Evolutionary conservation across 1,140 invertebrate species (phyloP).

Genomic region (Saccostrea echinata): DNA sequence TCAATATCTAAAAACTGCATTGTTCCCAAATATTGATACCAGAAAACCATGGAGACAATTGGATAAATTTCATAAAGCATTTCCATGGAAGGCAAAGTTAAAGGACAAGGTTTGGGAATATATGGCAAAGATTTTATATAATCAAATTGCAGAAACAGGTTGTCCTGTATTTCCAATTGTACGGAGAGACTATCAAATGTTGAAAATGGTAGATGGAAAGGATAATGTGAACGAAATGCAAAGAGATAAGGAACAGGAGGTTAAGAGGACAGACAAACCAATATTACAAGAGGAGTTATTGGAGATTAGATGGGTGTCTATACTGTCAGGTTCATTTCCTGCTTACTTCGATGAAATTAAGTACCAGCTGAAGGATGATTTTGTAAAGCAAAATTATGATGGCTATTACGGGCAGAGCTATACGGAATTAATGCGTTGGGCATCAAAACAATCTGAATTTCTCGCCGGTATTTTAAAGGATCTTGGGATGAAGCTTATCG

Average conservation of each 20-base stretch:
- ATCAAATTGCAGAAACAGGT: background rate
- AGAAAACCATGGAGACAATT: background rate
- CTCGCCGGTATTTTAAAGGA: slow-evolving; percentile 35
- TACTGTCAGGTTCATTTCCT: background rate
- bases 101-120: background rate
- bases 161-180: slow-evolving; percentile 4
- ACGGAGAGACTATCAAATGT: background rate
- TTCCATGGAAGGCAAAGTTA: background rate
- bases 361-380: background rate
- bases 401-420: background rate
- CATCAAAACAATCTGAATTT: background rate
- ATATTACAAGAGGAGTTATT: background rate
- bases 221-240: background rate
- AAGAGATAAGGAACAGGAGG: background rate
- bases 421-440: background rate
- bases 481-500: slow-evolving; percentile 56
- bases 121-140: background rate
- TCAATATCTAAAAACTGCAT: background rate
- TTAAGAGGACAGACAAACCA: background rate
- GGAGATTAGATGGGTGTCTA: background rate
- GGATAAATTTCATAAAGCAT: background rate
- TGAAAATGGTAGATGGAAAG: background rate
- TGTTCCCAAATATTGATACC: background rate
- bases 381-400: background rate
- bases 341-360: slow-evolving; percentile 16